phyloP scores from a whole-genome alignment of 2,888 invertebrate genomes.

The Mythimna vitellina region DNA sequence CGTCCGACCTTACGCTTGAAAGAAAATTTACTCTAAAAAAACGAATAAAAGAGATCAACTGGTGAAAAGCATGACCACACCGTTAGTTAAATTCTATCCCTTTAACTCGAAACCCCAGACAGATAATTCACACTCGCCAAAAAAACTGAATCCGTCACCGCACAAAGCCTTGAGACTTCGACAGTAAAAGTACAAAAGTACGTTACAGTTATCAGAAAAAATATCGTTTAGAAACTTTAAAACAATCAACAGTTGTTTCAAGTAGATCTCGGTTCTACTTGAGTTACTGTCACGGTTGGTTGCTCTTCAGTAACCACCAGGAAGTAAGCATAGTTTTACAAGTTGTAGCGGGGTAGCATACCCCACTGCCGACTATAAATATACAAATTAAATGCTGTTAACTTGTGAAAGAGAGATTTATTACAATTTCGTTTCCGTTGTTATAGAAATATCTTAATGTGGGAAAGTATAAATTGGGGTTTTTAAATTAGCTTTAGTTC shows the following conservation, averaged over 20 bases:
- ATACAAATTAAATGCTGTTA: slow-evolving; percentile 53
- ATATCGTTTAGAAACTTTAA: slow-evolving; percentile 57
- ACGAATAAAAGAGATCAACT: background rate
- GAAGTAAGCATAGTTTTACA: slow-evolving; percentile 43
- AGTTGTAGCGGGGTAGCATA: slow-evolving; percentile 61
- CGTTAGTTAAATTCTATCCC: background rate
- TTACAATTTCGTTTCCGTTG: slow-evolving; percentile 48
- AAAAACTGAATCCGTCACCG: background rate
- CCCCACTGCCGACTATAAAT: slow-evolving; percentile 51
- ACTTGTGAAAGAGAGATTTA: slow-evolving; percentile 36
- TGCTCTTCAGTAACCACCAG: slow-evolving; percentile 66
- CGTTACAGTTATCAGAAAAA: slow-evolving; percentile 53
- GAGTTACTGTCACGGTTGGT: slow-evolving; percentile 61
- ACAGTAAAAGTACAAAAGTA: slow-evolving; percentile 59
- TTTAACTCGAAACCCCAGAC: background rate
- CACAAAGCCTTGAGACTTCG: slow-evolving; percentile 38
- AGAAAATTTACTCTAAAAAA: too few species aligned
- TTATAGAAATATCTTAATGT: slow-evolving; percentile 16
- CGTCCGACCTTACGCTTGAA: too few species aligned
- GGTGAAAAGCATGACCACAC: background rate
- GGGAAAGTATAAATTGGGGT: slow-evolving; percentile 24
- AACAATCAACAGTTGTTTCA: slow-evolving; percentile 61
- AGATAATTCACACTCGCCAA: background rate
- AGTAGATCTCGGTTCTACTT: slow-evolving; percentile 55
- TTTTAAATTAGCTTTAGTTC: background rate